A percentile compares a stretch with the other conserved stretches of the same genome.
These are phyloP conservation scores for Drosophila burlai DNA, from an alignment of 1,140 invertebrate genomes.

Conservation along the genomic window DNA sequence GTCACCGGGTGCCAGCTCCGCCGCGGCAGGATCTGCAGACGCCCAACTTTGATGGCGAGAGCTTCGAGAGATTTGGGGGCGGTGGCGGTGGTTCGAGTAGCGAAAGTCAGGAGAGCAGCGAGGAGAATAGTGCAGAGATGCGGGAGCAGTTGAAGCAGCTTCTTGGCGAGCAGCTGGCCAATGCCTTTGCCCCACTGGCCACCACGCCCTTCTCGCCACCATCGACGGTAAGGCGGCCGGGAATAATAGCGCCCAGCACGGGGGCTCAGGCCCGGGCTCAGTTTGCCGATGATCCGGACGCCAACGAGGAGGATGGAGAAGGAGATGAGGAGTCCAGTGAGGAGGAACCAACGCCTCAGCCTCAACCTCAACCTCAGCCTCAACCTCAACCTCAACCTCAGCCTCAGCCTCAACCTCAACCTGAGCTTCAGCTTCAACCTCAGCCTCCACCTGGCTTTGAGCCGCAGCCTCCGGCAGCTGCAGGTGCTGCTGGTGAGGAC, in stretches of 20 bases:
- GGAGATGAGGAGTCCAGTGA: conserved; percentile 5
- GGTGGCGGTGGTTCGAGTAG: not conserved
- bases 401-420: not conserved
- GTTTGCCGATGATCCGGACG: conserved; percentile 26
- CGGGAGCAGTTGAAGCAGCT: conserved; percentile 46
- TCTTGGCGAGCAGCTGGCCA: conserved; percentile 52
- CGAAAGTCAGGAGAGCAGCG: conserved; percentile 18
- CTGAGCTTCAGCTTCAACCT: not conserved
- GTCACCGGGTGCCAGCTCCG: conserved; percentile 4
- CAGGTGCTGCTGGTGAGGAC: not conserved
- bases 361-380: not conserved
- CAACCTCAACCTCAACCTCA: no score
- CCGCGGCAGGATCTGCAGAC: conserved; percentile 29
- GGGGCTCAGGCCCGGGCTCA: conserved; percentile 33
- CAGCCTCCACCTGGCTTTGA: not conserved
- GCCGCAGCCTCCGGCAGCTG: not conserved
- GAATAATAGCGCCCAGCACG: conserved; percentile 48
- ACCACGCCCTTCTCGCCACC: conserved; percentile 30
- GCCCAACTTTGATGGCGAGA: conserved; percentile 39
- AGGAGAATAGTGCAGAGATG: conserved; percentile 36
- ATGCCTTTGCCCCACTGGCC: conserved; percentile 56
- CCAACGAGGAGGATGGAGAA: conserved; percentile 9
- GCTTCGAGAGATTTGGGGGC: conserved; percentile 34
- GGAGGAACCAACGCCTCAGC: conserved; percentile 1
- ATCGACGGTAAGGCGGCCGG: conserved; percentile 42